Percentiles rank a stretch among this genome's conserved stretches.
Evolutionary conservation across 2,888 invertebrate species (phyloP).

Genomic region (Drosophila greeni): DNA sequence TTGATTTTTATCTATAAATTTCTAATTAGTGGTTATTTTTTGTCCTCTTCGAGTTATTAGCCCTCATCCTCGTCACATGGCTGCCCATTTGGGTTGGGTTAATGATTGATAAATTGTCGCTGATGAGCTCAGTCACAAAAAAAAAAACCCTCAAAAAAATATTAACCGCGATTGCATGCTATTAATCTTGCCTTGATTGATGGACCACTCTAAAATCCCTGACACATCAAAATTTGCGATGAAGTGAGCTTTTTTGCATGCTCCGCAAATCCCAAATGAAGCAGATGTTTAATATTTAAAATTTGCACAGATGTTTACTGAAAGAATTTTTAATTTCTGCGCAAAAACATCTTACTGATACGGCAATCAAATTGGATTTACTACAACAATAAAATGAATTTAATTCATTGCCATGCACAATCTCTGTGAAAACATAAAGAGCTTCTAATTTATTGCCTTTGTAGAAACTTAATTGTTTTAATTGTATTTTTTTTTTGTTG

Average conservation of each 20-base stretch:
- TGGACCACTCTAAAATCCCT: conserved; percentile 19
- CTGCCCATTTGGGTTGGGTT: conserved; percentile 39
- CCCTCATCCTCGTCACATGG: conserved; percentile 28
- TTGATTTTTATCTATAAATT: conserved; percentile 54
- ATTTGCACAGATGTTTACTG: conserved; percentile 18
- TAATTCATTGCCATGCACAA: conserved; percentile 24
- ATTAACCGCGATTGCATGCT: conserved; percentile 29
- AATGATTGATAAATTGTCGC: conserved; percentile 39
- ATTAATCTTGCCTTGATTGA: conserved; percentile 40
- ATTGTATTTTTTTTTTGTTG: neutral
- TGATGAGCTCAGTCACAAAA: conserved; percentile 26
- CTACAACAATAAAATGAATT: conserved; percentile 3
- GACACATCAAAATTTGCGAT: conserved; percentile 15
- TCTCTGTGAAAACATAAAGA: conserved; percentile 12
- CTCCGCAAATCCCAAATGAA: neutral
- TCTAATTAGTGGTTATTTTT: conserved; percentile 50
- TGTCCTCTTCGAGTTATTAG: conserved; percentile 23
- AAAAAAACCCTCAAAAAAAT: conserved; percentile 1
- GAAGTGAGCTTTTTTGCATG: neutral
- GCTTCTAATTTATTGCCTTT: conserved; percentile 30
- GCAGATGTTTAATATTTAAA: conserved; percentile 22
- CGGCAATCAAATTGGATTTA: neutral
- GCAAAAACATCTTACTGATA: conserved; percentile 6
- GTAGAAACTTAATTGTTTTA: conserved; percentile 19
- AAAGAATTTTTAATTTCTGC: neutral